Percentiles rank a stretch among this genome's conserved stretches.
These are phyloP conservation scores for Buphagus erythrorhynchus DNA, from an alignment of 2,797 vertebrate species.

Conservation along the genomic window DNA sequence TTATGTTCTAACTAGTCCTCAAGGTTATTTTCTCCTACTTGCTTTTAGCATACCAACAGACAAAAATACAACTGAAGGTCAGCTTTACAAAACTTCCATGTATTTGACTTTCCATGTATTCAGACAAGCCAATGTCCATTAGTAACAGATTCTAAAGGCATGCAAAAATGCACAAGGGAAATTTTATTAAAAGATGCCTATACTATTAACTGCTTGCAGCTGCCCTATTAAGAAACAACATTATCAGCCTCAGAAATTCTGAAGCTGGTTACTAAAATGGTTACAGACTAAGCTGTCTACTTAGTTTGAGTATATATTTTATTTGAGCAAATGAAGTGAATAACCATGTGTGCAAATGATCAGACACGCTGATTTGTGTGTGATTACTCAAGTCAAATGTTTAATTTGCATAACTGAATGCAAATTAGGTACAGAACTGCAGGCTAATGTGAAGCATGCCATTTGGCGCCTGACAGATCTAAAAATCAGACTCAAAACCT, in stretches of 20 bases:
- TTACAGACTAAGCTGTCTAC: background rate
- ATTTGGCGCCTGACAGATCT: constrained; percentile 61
- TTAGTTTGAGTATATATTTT: constrained; percentile 4
- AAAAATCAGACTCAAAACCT: constrained; percentile 54
- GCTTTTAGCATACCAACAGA: constrained; percentile 1
- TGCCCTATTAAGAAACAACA: background rate
- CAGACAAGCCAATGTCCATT: background rate
- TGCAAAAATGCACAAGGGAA: constrained; percentile 6
- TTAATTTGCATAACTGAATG: constrained; percentile 68
- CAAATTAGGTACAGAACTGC: constrained; percentile 65
- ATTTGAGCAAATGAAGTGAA: constrained; percentile 54
- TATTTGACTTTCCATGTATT: background rate
- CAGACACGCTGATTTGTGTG: constrained; percentile 61
- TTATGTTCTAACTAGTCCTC: constrained; percentile 20
- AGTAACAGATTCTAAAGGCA: background rate
- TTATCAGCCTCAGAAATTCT: background rate
- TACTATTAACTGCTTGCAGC: constrained; percentile 22
- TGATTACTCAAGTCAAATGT: constrained; percentile 64
- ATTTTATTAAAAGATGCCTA: background rate
- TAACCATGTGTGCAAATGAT: constrained; percentile 61
- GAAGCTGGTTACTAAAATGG: background rate
- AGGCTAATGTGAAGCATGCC: constrained; percentile 57
- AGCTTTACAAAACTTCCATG: constrained; percentile 5
- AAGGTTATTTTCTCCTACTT: constrained; percentile 21
- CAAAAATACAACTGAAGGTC: background rate